A percentile compares a stretch with the other conserved stretches of the same genome.
These are phyloP conservation scores for Athalia circularis DNA, from an alignment of 2,888 invertebrate species.

Conservation along the genomic window DNA sequence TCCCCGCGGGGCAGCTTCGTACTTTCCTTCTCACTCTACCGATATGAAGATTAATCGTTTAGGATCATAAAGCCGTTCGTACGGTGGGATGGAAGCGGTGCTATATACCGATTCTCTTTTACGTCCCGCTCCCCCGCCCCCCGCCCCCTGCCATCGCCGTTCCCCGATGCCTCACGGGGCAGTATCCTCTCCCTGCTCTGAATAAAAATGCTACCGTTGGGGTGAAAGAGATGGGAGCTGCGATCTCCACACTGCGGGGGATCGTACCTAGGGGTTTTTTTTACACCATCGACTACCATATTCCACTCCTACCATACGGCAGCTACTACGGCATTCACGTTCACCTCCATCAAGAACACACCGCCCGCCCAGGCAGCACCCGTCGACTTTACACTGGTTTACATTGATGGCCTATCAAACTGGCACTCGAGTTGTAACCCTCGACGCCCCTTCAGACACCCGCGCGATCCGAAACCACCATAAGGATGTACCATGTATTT, in stretches of 20 bases:
- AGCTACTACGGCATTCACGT: not conserved
- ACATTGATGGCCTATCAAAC: constrained; percentile 68
- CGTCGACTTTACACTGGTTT: constrained; percentile 66
- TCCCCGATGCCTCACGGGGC: constrained; percentile 37
- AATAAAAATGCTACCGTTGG: constrained; percentile 44
- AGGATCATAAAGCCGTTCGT: constrained; percentile 62
- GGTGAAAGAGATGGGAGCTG: constrained; percentile 2
- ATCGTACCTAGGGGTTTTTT: constrained; percentile 11
- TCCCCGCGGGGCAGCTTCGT: constrained; percentile 61
- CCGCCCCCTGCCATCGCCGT: too few species aligned
- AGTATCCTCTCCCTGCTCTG: constrained; percentile 38
- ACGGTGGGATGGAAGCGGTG: constrained; percentile 47
- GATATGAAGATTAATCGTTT: constrained; percentile 67
- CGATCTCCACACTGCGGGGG: constrained; percentile 12
- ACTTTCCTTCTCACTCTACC: constrained; percentile 46
- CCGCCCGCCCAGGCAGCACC: constrained; percentile 14
- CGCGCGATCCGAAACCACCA: constrained; percentile 31
- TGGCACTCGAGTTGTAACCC: constrained; percentile 61
- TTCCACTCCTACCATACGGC: not conserved
- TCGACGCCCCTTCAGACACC: constrained; percentile 58
- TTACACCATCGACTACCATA: constrained; percentile 9
- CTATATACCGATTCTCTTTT: constrained; percentile 33
- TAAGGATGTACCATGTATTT: not conserved
- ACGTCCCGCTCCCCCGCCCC: not conserved
- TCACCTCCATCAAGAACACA: constrained; percentile 8